These are phyloP conservation scores for Acrocephalus scirpaceus DNA, from an alignment of 2,797 vertebrate genomes.

Conservation along the genomic window DNA sequence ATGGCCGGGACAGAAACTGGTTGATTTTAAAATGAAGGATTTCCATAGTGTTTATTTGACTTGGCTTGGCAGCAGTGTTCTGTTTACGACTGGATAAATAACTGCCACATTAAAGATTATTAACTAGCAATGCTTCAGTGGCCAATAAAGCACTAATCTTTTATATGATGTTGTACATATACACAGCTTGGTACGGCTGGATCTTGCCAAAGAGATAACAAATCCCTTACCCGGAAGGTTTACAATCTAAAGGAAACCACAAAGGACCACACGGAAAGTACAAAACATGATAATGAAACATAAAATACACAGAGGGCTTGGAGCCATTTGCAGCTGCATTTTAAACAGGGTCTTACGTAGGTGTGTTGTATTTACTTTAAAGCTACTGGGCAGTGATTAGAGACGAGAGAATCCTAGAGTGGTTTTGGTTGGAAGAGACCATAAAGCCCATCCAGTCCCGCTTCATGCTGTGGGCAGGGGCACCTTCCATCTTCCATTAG, in stretches of 20 bases:
- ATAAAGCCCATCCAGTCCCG: neutral
- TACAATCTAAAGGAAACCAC: neutral
- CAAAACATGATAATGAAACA: neutral
- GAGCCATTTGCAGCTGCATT: neutral
- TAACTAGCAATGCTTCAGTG: constrained; percentile 37
- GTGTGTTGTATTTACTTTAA: neutral
- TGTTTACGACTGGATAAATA: constrained; percentile 32
- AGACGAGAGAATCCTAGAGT: neutral
- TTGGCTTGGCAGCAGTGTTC: neutral
- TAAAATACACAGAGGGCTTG: neutral
- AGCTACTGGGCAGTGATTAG: neutral
- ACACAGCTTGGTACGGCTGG: neutral
- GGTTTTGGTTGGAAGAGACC: neutral
- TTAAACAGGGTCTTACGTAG: neutral
- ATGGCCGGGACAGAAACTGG: neutral
- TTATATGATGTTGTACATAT: constrained; percentile 26
- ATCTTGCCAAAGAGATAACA: constrained; percentile 50
- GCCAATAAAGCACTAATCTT: constrained; percentile 61
- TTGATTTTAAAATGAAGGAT: neutral
- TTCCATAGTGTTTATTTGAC: constrained; percentile 10
- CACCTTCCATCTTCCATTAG: neutral
- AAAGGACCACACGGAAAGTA: neutral
- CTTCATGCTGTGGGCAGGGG: accelerated
- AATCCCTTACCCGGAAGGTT: neutral
- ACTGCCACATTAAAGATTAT: constrained; percentile 34